Evolutionary conservation across 2,113 vertebrate genomes (phyloP), one percentile per base, ranked within the genome.

Genomic region (Reinhardtius hippoglossoides): DNA sequence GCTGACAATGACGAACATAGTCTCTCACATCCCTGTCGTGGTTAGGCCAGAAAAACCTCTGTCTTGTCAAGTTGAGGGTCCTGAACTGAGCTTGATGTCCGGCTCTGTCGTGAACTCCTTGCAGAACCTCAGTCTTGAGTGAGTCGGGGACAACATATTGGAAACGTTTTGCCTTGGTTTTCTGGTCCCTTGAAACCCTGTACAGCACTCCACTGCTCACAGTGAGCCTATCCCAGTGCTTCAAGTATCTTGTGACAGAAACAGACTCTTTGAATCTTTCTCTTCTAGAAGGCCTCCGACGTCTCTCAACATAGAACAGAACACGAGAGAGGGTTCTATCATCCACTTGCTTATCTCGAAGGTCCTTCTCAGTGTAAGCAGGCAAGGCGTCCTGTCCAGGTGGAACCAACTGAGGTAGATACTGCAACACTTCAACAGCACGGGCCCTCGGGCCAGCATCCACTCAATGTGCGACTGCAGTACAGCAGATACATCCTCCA

Each of bases 51-150:
- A 78, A 74, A 48, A 71, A 79, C 7, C 67, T 75, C 55, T 74
- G 55, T 15, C 81, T 60, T 0, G 44, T 31, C 44, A 83, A 26
- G 35, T 24, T 37, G 9, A 77, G 54, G 3, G 31, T 74, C 23
- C 62, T 80, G 54, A 8, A 76, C 44, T 84, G 67, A 35, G 20
- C 73, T 31, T 76, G 68, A 54, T 84, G 78, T 2, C 82, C 63
- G 0, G 71, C 71, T 9, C 20, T 2, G 9, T 78, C 42, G 3
- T 74, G 74, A 0, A 81, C 16, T 0, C 74, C 74, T 0, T 18
- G 12, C 0, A 80, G 35, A 2, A 75, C 71, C 7, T 67, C 67
- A 42, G 21, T 0, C 23, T 62, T 58, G 1, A 70, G 35, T 24
- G 81, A 66, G 8, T 63, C 64, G 10, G 75, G 70, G 0, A 78